A percentile compares a stretch with the other conserved stretches of the same genome.
phyloP scores from a whole-genome alignment of 2,113 vertebrate genomes.

The Gnathonemus longibarbis region DNA sequence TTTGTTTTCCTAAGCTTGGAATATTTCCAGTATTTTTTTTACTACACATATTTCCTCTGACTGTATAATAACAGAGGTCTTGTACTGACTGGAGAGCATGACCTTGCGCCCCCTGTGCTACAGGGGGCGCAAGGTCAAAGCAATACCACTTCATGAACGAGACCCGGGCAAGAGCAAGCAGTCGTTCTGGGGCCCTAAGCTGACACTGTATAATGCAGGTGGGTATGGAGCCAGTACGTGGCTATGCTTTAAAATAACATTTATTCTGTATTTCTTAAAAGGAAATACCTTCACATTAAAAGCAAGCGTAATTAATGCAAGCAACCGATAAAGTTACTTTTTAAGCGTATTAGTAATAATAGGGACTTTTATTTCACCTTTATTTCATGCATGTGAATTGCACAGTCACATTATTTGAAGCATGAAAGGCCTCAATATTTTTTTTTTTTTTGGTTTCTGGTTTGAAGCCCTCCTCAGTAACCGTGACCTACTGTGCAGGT shows the following conservation, averaged over 20 bases:
- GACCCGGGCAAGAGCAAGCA: neutral
- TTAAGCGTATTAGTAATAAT: neutral
- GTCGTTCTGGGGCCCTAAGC: neutral
- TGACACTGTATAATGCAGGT: neutral
- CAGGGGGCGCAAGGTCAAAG: neutral
- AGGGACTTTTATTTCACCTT: neutral
- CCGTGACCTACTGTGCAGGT: neutral
- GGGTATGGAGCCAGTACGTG: neutral
- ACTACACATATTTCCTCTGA: neutral
- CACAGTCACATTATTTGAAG: neutral
- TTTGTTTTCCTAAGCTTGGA: neutral
- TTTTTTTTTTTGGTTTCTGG: neutral
- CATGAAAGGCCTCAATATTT: neutral
- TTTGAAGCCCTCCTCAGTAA: neutral
- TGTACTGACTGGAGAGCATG: neutral
- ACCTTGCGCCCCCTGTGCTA: neutral
- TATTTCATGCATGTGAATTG: neutral
- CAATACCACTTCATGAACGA: neutral
- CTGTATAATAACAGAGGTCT: neutral
- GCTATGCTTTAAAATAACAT: neutral
- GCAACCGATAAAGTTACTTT: neutral
- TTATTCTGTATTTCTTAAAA: neutral
- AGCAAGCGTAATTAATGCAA: neutral
- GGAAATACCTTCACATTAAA: neutral
- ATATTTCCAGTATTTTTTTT: neutral